Evolutionary conservation across 1,140 invertebrate genomes (phyloP), one percentile per base, ranked within the genome.

Genomic region (Calliphora vicina): DNA sequence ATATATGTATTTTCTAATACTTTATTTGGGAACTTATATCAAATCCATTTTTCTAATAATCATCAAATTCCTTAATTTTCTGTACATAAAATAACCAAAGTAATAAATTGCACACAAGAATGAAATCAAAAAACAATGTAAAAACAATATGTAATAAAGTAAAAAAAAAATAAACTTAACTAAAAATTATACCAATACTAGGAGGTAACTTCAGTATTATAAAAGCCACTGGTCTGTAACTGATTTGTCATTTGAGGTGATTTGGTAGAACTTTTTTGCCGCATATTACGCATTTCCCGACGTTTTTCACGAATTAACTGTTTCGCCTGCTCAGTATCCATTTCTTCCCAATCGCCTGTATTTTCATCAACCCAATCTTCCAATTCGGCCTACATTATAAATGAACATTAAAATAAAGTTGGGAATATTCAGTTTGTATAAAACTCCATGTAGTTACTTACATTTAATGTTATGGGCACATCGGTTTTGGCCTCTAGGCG

Each of bases 361-460:
- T 87, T 88, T 29, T 90, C 89, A 42, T 91, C 90, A 17, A 86
- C 86, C 90, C 90, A 91, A 78, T 91, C 90, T 81, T 91, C 89
- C 57, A 91, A 86, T 85, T 91, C 90, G 50, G 88, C 87, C 89
- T 90, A 27, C 2, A 35, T 27, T 29, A 15, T 17, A 29, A 10
- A 35, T 78, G 17, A 43, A 67, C n/a, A 9, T 23, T 67, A 61
- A 61, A 61, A 12, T 78, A 43, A n/a, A n/a, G n/a, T n/a, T n/a
- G n/a, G n/a, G n/a, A 81, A 78, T 35, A 9, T 35, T 2, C 6
- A 5, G 10, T 35, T 35, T 35, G 10, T 35, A 35, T 35, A 35
- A 35, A 35, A n/a, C n/a, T n/a, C n/a, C n/a, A n/a, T n/a, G n/a
- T n/a, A n/a, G n/a, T n/a, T n/a, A 84, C 87, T 84, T 84, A 90